A percentile compares a stretch with the other conserved stretches of the same genome.
Evolutionary conservation across 2,797 vertebrate species (phyloP).

Genomic region (Smutsia temminckii): DNA sequence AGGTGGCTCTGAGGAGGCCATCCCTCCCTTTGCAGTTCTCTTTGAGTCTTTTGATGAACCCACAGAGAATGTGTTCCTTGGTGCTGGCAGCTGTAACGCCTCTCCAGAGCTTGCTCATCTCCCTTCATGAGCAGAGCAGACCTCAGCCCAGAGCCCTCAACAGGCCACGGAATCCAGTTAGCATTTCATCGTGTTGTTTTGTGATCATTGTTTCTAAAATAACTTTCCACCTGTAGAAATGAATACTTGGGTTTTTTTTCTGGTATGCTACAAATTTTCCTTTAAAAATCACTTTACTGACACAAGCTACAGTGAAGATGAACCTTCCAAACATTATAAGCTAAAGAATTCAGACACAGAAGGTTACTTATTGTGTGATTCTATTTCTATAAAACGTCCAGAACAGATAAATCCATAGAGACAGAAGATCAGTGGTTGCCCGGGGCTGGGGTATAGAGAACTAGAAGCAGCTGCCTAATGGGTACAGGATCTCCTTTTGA

Average conservation of each 20-base stretch:
- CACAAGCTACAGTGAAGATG: background rate
- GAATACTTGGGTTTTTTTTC: background rate
- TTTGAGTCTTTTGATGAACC: background rate
- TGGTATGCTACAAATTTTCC: background rate
- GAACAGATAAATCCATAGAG: background rate
- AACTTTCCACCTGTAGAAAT: background rate
- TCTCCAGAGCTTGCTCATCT: background rate
- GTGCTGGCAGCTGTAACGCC: fast-evolving
- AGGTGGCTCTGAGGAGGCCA: background rate
- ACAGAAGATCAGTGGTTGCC: background rate
- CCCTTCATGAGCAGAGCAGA: background rate
- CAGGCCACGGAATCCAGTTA: background rate
- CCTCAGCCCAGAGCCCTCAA: background rate
- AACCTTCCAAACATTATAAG: background rate
- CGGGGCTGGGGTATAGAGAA: background rate
- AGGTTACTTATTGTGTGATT: background rate
- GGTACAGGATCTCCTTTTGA: background rate
- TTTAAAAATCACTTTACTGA: background rate
- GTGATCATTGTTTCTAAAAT: background rate
- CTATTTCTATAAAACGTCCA: background rate
- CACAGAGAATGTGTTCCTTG: background rate
- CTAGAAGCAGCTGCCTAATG: background rate
- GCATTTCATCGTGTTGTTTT: background rate
- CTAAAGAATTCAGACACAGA: background rate
- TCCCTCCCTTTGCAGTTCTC: background rate